Evolutionary conservation across 2,113 vertebrate genomes (phyloP), one percentile per base, ranked within the genome.

Genomic region (Ailurus styani): DNA sequence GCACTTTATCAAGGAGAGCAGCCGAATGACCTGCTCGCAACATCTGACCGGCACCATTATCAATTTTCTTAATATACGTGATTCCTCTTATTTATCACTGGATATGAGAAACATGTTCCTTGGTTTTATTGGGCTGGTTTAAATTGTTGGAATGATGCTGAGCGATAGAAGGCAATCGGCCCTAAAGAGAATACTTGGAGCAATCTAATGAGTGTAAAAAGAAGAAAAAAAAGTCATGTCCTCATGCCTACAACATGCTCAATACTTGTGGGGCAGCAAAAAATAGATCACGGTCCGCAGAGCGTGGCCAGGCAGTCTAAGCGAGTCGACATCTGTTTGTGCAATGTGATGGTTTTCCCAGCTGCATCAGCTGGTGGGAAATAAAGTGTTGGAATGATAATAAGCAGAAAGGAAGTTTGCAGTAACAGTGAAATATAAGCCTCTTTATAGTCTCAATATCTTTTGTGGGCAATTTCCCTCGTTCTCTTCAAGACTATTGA

Each of bases 1-100:
- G 86, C 57, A 91, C 95, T 98, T 98, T 98, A 98, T 98, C 95
- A 98, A 97, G 96, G 98, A 96, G 90, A 97, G 87, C 87, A 97
- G 97, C 66, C 57, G 72, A 97, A 98, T 97, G 82, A 97, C 97
- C 94, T 79, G 84, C 87, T 96, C 95, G 83, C 93, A 98, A 87
- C 31, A 81, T 97, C 97, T 97, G 96, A 97, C 93, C 68, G 11
- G 31, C 91, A 70, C 54, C 86, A 42, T 72, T 96, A 98, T 96
- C 82, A 96, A 94, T 98, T 98, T 98, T 98, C 95, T 93, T 97
- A 95, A 96, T 88, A 94, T 93, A 79, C 72, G 50, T n/a, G 86
- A 92, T 96, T 96, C 77, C 37, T 70, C 91, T 98, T 97, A 97
- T 95, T 98, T 98, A 91, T 93, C 92, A 64, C 73, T 97, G 78